These are phyloP conservation scores for Pectinophora gossypiella DNA, from an alignment of 1,140 invertebrate genomes.

Conservation along the genomic window DNA sequence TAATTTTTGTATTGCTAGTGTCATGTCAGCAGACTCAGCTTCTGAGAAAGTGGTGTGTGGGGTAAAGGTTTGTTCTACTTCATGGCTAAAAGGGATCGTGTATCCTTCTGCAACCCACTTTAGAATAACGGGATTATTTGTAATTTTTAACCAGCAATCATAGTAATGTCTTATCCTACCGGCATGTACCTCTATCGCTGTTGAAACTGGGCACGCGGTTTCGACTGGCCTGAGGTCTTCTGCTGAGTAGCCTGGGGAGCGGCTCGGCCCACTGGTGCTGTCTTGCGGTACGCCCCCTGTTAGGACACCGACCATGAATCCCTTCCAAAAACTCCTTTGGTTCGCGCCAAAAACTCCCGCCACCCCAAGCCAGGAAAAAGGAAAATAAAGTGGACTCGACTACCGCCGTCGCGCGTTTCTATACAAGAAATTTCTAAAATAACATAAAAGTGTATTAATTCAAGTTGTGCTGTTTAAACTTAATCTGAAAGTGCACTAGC, in stretches of 20 bases:
- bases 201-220: background rate
- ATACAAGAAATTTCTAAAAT: too few relatives aligned
- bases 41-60: background rate
- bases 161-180: background rate
- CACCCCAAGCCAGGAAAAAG: too few relatives aligned
- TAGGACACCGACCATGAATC: too few relatives aligned
- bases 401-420: too few relatives aligned
- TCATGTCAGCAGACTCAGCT: background rate
- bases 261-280: constrained; percentile 26
- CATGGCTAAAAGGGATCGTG: background rate
- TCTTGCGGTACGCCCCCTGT: constrained; percentile 9
- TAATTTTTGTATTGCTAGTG: background rate
- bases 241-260: background rate
- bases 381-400: too few relatives aligned
- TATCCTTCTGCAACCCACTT: background rate
- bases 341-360: too few relatives aligned
- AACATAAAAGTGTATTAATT: too few relatives aligned
- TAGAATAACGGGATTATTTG: background rate
- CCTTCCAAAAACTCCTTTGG: too few relatives aligned
- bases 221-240: background rate
- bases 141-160: background rate
- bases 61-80: background rate
- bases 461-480: too few relatives aligned
- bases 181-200: background rate
- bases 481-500: too few relatives aligned